Base-by-base conservation (phyloP, 1,140 invertebrate genomes). In the Muscidifurax raptorellus region DNA sequence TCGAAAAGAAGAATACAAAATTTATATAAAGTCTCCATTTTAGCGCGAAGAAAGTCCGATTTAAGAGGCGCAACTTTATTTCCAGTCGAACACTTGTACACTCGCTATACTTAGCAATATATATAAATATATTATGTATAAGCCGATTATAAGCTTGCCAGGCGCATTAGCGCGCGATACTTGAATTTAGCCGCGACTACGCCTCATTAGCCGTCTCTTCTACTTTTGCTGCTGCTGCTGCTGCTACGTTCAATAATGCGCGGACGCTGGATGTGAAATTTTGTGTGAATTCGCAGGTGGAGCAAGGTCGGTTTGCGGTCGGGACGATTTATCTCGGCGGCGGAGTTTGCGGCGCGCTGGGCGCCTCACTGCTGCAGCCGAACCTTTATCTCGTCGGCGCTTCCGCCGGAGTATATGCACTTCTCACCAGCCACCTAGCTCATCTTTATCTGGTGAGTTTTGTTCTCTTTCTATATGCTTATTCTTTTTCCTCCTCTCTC, bases 401-500 rank as follows among this genome's bases (percentile, higher is more conserved):
- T 71, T 98, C 97, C 74, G 98, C 97, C 18, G 98, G 98, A n/a
- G 97, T 98, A 78, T 99, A 99, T 93, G 97, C 98, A 40, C 93
- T 99, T 66, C 95, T 99, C 71, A 96, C 97, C 59, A 98, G 98
- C 86, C 98, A 99, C 91, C 93, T 99, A 76, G 96, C 98, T 30
- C 97, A 98, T 92, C 95, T 99, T 78, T 95, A 97, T 90, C 94
- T 98, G 94, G 97, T 97, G 93, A 95, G 94, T 92, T 28, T 22
- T n/a, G 0, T 28, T 83, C 80, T 66, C 47, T 69, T 83, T 82
- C 83, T 80, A 27, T 79, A 18, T 59, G 52, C 52, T 79, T 32
- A 15, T 52, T 36, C 28, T 10, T 5, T 3, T 64, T 10, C 40
- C 22, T 77, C 6, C 76, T 66, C 25, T 44, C 32, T 79, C 28